phyloP scores from a whole-genome alignment of 53 echinoderm and acorn worm genomes.

The Zoroaster sp. region DNA sequence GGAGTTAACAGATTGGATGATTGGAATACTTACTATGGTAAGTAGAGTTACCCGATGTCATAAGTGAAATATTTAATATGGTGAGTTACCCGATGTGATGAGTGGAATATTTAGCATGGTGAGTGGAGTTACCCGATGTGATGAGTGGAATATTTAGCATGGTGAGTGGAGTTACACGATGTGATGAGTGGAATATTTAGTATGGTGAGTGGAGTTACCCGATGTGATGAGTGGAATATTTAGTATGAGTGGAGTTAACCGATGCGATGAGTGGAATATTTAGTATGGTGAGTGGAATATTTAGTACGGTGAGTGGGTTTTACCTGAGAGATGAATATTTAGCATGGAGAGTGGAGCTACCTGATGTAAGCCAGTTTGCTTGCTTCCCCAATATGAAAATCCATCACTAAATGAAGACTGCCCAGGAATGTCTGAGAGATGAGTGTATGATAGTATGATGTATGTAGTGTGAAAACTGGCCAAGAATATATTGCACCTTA shows the following conservation, averaged over 20 bases:
- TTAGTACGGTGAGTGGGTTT: neutral
- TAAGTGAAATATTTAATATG: neutral
- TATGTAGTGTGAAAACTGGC: neutral
- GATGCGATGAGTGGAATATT: neutral
- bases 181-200: neutral
- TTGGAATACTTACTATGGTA: too few relatives aligned
- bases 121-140: neutral
- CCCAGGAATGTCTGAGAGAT: neutral
- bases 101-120: neutral
- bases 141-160: neutral
- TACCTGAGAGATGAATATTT: neutral
- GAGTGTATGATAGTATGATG: neutral
- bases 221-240: too few relatives aligned
- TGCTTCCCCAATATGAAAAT: neutral
- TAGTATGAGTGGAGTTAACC: neutral
- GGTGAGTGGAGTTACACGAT: neutral
- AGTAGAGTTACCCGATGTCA: neutral
- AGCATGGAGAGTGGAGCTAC: neutral
- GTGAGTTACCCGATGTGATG: neutral
- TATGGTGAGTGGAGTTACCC: neutral
- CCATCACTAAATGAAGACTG: neutral
- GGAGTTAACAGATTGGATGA: too few relatives aligned
- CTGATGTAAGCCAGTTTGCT: neutral
- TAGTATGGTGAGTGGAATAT: too few relatives aligned
- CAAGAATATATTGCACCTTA: too few relatives aligned